Percentiles rank a stretch among this genome's conserved stretches.
phyloP scores from a whole-genome alignment of 2,797 vertebrate genomes.

The Podarcis siculus region DNA sequence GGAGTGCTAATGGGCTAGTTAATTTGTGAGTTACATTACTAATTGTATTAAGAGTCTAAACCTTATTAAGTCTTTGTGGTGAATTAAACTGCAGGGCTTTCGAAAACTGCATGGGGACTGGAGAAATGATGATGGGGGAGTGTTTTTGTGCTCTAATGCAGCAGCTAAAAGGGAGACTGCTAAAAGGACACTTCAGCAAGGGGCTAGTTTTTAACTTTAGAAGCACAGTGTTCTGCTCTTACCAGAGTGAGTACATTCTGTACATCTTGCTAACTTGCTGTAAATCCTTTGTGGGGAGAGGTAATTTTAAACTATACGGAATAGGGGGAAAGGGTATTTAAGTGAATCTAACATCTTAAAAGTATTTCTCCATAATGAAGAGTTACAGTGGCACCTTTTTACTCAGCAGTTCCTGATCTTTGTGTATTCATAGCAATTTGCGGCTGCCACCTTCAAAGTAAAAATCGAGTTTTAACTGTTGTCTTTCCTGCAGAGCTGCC shows the following conservation, averaged over 20 bases:
- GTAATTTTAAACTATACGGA: neutral
- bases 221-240: slow-evolving; percentile 5
- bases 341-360: slow-evolving; percentile 4
- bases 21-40: slow-evolving; percentile 82
- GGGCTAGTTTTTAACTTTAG: neutral
- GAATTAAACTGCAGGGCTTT: slow-evolving; percentile 77
- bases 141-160: neutral
- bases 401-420: neutral
- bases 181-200: neutral
- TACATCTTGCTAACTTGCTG: neutral
- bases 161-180: neutral
- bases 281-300: neutral
- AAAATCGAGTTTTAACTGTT: slow-evolving; percentile 21
- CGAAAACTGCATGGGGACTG: slow-evolving; percentile 55
- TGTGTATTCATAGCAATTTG: slow-evolving; percentile 18
- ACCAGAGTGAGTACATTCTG: neutral
- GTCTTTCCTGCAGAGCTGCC: neutral
- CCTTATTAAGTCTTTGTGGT: slow-evolving; percentile 79
- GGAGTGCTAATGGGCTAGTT: slow-evolving; percentile 80
- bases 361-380: neutral
- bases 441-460: slow-evolving; percentile 33
- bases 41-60: slow-evolving; percentile 81
- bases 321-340: neutral
- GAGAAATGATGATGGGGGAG: neutral
- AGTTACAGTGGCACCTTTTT: slow-evolving; percentile 1